phyloP scores from a whole-genome alignment of 2,888 invertebrate species.

The Stenichneumon culpator region DNA sequence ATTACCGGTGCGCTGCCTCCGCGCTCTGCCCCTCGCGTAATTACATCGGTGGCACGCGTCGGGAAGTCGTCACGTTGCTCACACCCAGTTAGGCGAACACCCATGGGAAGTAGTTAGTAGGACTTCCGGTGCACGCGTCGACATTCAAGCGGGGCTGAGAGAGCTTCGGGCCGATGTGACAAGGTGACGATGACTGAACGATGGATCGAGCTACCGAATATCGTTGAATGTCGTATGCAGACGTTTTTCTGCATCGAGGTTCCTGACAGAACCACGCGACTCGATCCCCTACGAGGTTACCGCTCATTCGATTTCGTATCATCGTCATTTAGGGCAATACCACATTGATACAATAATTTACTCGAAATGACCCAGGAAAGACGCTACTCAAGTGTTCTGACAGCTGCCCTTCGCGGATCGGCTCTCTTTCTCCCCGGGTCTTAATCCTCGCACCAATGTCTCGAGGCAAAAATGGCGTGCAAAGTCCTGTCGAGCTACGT shows the following conservation, averaged over 20 bases:
- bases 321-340: neutral
- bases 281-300: neutral
- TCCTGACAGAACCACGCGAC: neutral
- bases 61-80: constrained; percentile 40
- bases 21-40: constrained; percentile 24
- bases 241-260: neutral
- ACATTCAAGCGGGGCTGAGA: neutral
- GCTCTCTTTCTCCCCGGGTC: neutral
- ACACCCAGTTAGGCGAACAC: constrained; percentile 34
- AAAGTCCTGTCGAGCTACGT: too few species aligned
- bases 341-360: neutral
- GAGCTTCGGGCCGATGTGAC: neutral
- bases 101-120: constrained; percentile 41
- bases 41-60: constrained; percentile 41
- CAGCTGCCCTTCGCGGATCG: too few species aligned
- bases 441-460: neutral
- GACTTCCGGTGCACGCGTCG: constrained; percentile 14
- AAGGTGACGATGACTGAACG: neutral
- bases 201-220: neutral
- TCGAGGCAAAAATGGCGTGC: neutral
- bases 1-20: constrained; percentile 5
- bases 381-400: too few species aligned
- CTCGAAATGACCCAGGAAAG: too few species aligned
- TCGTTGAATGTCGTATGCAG: neutral
- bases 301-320: neutral